Percentiles rank a stretch among this genome's conserved stretches.
Conservation (phyloP, 2,888 invertebrate genomes). For the Apamea epomidion region DNA sequence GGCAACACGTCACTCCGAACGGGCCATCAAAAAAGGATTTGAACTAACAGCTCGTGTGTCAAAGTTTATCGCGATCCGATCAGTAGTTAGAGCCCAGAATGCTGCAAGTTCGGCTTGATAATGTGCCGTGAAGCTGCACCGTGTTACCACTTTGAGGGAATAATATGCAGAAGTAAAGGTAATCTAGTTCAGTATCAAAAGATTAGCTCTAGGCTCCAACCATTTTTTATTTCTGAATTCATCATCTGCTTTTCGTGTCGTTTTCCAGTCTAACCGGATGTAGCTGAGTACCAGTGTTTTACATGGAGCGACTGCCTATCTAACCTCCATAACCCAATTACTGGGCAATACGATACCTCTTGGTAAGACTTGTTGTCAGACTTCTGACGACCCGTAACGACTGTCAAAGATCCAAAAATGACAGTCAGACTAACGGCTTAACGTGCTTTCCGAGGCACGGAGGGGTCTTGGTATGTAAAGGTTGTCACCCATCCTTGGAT, state of each 20-base stretch:
- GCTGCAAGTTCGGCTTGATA: constrained; percentile 30
- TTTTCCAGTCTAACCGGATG: not conserved
- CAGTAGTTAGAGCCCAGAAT: constrained; percentile 39
- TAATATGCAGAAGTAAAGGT: constrained; percentile 19
- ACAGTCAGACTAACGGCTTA: not conserved
- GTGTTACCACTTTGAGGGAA: constrained; percentile 1
- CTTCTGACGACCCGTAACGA: not conserved
- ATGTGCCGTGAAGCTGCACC: constrained; percentile 22
- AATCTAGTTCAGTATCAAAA: constrained; percentile 18
- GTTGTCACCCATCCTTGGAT: no score
- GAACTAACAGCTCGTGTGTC: constrained; percentile 49
- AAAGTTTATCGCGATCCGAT: constrained; percentile 58
- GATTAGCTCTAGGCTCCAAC: not conserved
- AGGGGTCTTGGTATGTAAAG: not conserved
- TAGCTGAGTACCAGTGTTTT: not conserved
- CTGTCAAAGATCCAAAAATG: not conserved
- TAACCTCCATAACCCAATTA: not conserved
- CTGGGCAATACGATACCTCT: not conserved
- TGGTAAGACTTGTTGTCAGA: not conserved
- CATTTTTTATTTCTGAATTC: not conserved
- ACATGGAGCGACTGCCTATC: not conserved
- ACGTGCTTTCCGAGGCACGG: not conserved
- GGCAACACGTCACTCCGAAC: constrained; percentile 40
- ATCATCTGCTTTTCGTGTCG: not conserved
- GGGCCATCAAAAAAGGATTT: constrained; percentile 61